phyloP scores from a whole-genome alignment of 2,888 invertebrate species.

The Oscheius sp. region DNA sequence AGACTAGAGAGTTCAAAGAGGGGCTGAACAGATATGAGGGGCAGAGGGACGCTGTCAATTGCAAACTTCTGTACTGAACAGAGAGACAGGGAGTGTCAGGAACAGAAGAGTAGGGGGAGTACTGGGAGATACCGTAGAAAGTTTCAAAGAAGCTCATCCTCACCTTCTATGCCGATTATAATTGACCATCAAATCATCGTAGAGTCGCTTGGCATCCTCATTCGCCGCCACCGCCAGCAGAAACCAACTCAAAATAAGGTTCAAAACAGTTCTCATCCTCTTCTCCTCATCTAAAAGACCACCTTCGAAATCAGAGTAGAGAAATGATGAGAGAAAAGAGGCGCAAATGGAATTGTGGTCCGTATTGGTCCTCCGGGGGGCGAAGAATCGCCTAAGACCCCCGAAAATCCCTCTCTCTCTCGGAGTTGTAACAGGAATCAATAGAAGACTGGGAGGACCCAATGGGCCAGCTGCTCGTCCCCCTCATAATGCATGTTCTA shows the following conservation, averaged over 20 bases:
- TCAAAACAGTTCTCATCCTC: background rate
- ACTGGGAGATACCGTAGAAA: background rate
- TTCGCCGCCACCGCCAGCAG: constrained; percentile 42
- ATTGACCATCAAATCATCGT: constrained; percentile 93
- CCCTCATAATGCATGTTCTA: too few relatives aligned
- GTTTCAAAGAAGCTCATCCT: background rate
- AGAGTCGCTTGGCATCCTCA: constrained; percentile 82
- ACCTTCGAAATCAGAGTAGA: too few relatives aligned
- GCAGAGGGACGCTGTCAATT: too few relatives aligned
- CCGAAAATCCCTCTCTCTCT: constrained; percentile 7
- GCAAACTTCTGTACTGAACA: background rate
- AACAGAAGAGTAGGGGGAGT: background rate
- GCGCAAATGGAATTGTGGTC: too few relatives aligned
- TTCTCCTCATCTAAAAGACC: background rate
- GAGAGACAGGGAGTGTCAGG: background rate
- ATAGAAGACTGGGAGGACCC: constrained; percentile 14
- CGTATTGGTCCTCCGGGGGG: too few relatives aligned
- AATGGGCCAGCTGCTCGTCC: constrained; percentile 3
- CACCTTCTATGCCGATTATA: constrained; percentile 80
- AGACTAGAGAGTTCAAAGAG: too few relatives aligned
- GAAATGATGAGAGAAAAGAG: too few relatives aligned
- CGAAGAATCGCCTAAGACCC: background rate
- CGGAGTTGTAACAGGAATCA: constrained; percentile 36
- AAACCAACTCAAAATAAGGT: background rate
- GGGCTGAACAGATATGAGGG: too few relatives aligned